A percentile compares a stretch with the other conserved stretches of the same genome.
Conservation (phyloP, 2,113 vertebrate genomes). For the Bambusicola thoracicus region DNA sequence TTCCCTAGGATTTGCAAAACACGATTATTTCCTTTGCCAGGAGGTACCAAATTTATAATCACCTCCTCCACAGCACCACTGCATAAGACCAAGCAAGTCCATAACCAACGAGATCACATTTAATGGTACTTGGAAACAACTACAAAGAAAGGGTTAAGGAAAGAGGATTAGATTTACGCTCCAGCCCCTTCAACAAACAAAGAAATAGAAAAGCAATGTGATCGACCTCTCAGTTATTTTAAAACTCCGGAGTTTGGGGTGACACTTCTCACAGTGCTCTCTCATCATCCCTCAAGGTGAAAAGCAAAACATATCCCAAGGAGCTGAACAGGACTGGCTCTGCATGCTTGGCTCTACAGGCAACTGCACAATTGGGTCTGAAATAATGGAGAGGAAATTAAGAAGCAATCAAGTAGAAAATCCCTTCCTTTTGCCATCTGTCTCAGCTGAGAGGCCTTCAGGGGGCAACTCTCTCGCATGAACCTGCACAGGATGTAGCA, state of each 20-base stretch:
- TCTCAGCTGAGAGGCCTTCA: background rate
- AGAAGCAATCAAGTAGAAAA: background rate
- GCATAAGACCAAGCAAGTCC: background rate
- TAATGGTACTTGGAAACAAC: background rate
- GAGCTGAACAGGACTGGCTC: background rate
- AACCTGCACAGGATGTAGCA: accelerated
- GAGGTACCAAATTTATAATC: background rate
- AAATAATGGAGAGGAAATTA: background rate
- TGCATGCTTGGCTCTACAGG: background rate
- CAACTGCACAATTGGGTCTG: background rate
- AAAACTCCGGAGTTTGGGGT: background rate
- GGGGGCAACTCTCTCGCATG: accelerated
- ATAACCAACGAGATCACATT: background rate
- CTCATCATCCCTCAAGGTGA: background rate
- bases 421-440: background rate
- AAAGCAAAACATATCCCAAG: background rate
- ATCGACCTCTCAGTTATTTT: background rate
- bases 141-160: background rate
- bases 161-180: background rate
- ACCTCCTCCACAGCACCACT: background rate
- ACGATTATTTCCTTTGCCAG: background rate
- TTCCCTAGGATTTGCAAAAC: background rate
- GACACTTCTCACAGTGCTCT: background rate
- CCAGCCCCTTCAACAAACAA: background rate
- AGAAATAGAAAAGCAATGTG: background rate